A percentile compares a stretch with the other conserved stretches of the same genome.
phyloP scores from a whole-genome alignment of 1,140 invertebrate species.

The Panagrolaimus sp. region DNA sequence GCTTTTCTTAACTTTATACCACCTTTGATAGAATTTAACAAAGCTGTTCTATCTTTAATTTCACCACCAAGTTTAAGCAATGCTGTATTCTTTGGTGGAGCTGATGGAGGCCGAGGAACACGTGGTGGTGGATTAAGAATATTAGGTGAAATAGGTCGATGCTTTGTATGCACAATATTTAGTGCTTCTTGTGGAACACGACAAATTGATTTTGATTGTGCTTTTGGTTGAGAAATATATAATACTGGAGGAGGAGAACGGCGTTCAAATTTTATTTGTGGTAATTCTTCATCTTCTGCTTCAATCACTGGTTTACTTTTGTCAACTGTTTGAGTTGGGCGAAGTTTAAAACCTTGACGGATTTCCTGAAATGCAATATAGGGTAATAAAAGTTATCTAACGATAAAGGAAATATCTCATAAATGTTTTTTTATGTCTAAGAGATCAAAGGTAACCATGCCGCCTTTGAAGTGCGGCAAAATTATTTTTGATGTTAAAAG shows the following conservation, averaged over 20 bases:
- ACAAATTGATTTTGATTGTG: conserved; percentile 18
- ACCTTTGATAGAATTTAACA: conserved; percentile 25
- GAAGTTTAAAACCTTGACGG: conserved; percentile 32
- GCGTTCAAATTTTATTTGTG: background rate
- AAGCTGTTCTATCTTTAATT: conserved; percentile 19
- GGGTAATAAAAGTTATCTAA: no score
- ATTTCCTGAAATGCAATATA: conserved; percentile 40
- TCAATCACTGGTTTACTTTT: conserved; percentile 35
- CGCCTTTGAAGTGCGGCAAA: no score
- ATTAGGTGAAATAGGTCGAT: background rate
- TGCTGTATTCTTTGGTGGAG: conserved; percentile 2
- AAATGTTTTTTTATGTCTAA: no score
- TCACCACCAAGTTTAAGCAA: conserved; percentile 17
- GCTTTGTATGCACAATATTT: background rate
- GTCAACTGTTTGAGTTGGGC: conserved; percentile 35
- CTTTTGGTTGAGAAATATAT: background rate
- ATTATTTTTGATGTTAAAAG: no score
- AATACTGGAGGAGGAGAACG: conserved; percentile 1
- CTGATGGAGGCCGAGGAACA: background rate
- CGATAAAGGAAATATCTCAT: no score
- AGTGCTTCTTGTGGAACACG: conserved; percentile 15
- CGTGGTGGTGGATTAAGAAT: background rate
- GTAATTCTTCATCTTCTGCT: conserved; percentile 28
- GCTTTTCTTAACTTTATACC: conserved; percentile 23
- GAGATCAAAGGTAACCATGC: no score